These are phyloP conservation scores for Trididemnum nubilum DNA, from an alignment of 23 tunicate genomes.

Conservation along the genomic window DNA sequence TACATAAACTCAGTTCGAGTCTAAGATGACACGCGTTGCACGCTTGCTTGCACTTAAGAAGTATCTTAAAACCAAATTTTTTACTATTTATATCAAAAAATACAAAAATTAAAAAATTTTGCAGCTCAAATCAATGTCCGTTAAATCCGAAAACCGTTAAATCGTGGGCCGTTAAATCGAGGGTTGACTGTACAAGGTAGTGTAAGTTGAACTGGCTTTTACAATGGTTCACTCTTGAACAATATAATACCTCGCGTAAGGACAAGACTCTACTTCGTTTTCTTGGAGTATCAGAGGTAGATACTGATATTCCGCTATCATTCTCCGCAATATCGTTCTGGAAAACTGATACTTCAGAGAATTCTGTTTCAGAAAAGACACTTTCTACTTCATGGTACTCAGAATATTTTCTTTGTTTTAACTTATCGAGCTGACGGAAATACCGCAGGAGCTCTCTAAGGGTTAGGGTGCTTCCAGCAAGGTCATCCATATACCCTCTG, in stretches of 20 bases:
- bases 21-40: too few relatives aligned
- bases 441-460: constrained; percentile 33
- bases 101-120: too few relatives aligned
- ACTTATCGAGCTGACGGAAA: constrained; percentile 26
- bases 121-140: too few relatives aligned
- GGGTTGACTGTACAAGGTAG: too few relatives aligned
- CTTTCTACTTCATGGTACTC: constrained; percentile 11
- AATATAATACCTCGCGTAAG: constrained; percentile 13
- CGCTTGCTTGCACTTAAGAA: too few relatives aligned
- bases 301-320: constrained; percentile 15
- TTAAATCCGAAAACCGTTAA: too few relatives aligned
- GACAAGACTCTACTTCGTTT: neutral
- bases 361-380: constrained; percentile 26
- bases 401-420: neutral
- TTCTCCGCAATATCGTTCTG: neutral
- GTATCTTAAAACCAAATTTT: too few relatives aligned
- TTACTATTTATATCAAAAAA: too few relatives aligned
- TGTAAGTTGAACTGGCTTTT: too few relatives aligned
- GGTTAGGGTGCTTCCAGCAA: neutral
- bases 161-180: too few relatives aligned
- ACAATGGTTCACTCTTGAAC: too few relatives aligned
- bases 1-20: too few relatives aligned
- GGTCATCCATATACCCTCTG: constrained; percentile 1
- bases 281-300: neutral
- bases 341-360: constrained; percentile 14